Evolutionary conservation across 92 coral and sea anemone genomes (phyloP).

Genomic region (Plumapathes pennacea): DNA sequence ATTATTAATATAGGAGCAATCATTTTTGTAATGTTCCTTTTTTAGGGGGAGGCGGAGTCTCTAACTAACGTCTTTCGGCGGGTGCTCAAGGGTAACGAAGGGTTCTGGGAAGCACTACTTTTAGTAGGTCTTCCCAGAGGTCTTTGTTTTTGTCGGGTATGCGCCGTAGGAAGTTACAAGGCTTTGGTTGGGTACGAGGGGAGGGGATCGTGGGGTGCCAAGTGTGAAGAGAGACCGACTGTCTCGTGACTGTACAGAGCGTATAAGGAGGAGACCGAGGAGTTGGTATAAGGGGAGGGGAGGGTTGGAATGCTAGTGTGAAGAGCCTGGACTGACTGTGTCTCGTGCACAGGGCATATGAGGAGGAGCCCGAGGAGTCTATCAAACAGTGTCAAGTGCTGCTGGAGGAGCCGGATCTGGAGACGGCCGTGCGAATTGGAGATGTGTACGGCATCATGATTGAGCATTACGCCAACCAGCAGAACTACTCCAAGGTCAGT

Average conservation of each 20-base stretch:
- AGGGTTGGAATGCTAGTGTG: not conserved
- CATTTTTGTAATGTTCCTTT: no score
- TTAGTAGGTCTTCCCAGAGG: no score
- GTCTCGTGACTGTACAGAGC: constrained; percentile 37
- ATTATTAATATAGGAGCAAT: no score
- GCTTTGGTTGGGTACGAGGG: not conserved
- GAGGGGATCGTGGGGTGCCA: not conserved
- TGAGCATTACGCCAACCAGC: constrained; percentile 91
- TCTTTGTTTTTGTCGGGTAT: no score
- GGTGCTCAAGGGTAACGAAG: no score
- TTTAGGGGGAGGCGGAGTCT: no score
- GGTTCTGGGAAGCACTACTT: no score
- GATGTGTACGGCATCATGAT: constrained; percentile 96
- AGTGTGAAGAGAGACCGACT: no score
- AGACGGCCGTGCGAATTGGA: constrained; percentile 96
- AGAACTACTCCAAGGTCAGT: constrained; percentile 78
- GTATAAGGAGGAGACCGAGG: constrained; percentile 89
- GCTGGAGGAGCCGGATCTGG: constrained; percentile 91
- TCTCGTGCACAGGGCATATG: constrained; percentile 64
- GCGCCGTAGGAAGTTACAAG: no score
- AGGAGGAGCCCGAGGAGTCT: constrained; percentile 88
- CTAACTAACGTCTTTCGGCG: no score
- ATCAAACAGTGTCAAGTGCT: constrained; percentile 86
- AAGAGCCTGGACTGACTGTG: no score
- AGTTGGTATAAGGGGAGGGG: constrained; percentile 6